These are phyloP conservation scores for Oryzias celebensis DNA, from an alignment of 2,113 vertebrate species.

Conservation along the genomic window DNA sequence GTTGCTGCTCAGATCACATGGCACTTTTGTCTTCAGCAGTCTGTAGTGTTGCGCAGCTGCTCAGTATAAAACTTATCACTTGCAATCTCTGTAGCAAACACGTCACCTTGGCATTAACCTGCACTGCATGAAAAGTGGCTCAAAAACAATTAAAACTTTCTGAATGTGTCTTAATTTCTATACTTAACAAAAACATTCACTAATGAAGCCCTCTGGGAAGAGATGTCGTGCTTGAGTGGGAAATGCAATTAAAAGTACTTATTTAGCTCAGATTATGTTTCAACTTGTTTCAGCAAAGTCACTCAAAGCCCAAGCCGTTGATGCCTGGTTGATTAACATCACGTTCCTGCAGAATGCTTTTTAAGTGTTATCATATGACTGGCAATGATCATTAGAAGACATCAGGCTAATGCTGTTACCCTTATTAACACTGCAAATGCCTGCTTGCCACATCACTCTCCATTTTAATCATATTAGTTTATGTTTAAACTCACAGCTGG, in stretches of 20 bases:
- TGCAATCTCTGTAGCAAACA: not conserved
- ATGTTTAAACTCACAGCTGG: too few relatives aligned
- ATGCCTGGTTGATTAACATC: conserved; percentile 19
- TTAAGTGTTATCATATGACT: not conserved
- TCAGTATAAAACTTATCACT: not conserved
- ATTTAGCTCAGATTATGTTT: conserved; percentile 11
- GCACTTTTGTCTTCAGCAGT: not conserved
- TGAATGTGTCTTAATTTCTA: conserved; percentile 1
- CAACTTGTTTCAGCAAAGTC: conserved; percentile 14
- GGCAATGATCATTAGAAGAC: too few relatives aligned
- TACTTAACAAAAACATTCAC: conserved; percentile 11
- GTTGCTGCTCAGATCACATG: conserved; percentile 16
- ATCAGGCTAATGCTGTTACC: too few relatives aligned
- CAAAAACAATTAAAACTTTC: conserved; percentile 1
- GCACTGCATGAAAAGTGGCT: not conserved
- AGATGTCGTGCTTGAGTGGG: conserved; percentile 6
- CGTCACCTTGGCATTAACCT: not conserved
- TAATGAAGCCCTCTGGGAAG: conserved; percentile 14
- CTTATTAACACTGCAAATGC: too few relatives aligned
- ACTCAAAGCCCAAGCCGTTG: conserved; percentile 16
- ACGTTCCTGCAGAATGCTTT: conserved; percentile 20
- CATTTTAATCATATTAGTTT: too few relatives aligned
- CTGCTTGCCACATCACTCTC: too few relatives aligned
- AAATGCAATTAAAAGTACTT: conserved; percentile 28
- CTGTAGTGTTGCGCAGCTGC: not conserved